Evolutionary conservation across 2,113 vertebrate genomes (phyloP), one percentile per base, ranked within the genome.

Genomic region (Gymnobelideus leadbeateri): DNA sequence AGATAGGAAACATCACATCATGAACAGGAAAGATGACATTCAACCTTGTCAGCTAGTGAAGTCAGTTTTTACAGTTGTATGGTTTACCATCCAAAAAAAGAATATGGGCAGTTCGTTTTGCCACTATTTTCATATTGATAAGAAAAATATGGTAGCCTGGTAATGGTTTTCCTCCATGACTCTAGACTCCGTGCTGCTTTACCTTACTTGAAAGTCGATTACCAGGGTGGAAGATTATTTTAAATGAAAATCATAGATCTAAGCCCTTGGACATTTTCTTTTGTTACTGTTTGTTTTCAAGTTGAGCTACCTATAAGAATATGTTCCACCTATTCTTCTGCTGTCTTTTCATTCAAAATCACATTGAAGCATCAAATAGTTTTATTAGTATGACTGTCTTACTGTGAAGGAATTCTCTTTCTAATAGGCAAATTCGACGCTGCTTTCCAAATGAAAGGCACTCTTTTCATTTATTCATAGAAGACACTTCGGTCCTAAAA

Each of bases 91-190:
- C n/a, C 12, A 77, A 7, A 43, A 43, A 77, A 77, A 37, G 4
- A 43, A 8, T 43, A 77, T 77, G 68, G 43, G 1, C 16, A 77
- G 21, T 43, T n/a, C n/a, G n/a, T n/a, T 77, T 77, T 77, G 68
- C 19, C 37, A 77, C 43, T 43, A 43, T 77, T 77, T 77, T 43
- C 61, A 68, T 77, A 91, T 84, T 97, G 97, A 97, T 97, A 96
- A 97, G 94, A 90, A 95, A 91, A 51, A 96, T 37, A 92, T 97
- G 55, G 57, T 90, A 46, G 94, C 97, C 37, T 43, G 16, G 96
- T 97, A 97, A 97, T 97, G 95, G 97, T 96, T 98, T 97, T 96
- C 94, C 92, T 97, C 96, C 97, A 93, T 92, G 47, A 43, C 91
- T 93, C 96, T 96, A 97, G n/a, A 53, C 51, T 89, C 96, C 68